Conservation (phyloP, 1,140 invertebrate genomes). For the Drosophila novamexicana region DNA sequence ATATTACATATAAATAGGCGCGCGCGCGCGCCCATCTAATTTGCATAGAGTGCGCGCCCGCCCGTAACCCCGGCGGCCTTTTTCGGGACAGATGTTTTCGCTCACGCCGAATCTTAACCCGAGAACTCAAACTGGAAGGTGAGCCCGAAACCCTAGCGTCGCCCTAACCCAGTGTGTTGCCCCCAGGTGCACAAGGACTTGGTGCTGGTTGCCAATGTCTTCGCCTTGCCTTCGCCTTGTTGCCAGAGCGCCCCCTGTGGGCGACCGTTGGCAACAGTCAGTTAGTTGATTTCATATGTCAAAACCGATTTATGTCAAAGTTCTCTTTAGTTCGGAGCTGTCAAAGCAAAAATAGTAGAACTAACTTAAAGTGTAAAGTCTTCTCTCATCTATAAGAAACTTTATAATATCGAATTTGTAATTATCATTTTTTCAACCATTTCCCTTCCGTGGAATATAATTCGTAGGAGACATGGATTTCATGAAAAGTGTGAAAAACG, state of each 20-base stretch:
- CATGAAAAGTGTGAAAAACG: too few species aligned
- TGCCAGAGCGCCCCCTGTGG: slow-evolving; percentile 27
- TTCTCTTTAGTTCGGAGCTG: neutral
- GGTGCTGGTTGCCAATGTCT: neutral
- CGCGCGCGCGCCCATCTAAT: slow-evolving; percentile 68
- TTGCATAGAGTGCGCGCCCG: slow-evolving; percentile 59
- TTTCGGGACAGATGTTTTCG: slow-evolving; percentile 66
- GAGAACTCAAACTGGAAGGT: slow-evolving; percentile 3
- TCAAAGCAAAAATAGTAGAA: too few species aligned
- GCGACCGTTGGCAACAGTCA: slow-evolving; percentile 15
- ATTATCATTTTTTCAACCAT: too few species aligned
- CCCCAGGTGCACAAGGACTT: slow-evolving; percentile 28
- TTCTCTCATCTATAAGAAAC: too few species aligned
- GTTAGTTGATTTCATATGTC: slow-evolving; percentile 14
- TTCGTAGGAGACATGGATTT: too few species aligned
- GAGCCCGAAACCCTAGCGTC: slow-evolving; percentile 6
- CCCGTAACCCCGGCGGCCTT: slow-evolving; percentile 45
- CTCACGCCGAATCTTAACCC: slow-evolving; percentile 36
- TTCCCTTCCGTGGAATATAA: too few species aligned
- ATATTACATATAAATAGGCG: slow-evolving; percentile 76
- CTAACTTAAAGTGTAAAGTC: too few species aligned
- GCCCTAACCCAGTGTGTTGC: too few species aligned
- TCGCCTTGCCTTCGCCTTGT: neutral
- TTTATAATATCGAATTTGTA: too few species aligned
- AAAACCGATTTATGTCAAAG: slow-evolving; percentile 22